Base-by-base conservation (phyloP, 2,888 invertebrate species). In the Diarsia dahlii region DNA sequence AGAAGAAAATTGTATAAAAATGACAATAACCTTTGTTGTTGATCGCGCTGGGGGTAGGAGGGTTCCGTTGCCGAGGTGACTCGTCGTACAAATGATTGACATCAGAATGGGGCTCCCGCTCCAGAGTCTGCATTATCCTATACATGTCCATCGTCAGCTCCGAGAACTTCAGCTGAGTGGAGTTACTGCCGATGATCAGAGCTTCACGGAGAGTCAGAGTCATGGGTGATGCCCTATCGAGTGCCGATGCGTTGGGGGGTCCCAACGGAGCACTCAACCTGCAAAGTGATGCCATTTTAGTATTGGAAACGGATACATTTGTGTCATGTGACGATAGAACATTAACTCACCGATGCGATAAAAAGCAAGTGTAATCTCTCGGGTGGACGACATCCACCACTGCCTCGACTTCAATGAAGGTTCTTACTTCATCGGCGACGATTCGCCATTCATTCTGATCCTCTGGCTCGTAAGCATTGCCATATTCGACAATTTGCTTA, bases 91-190 rank as follows among this genome's bases (percentile, higher is more conserved):
- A 98, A 93, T 98, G 98, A 89, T 98, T 98, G 69, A 97, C 97
- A 85, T 98, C 98, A 89, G 98, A 98, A 87, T 98, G 98, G 18
- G 99, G 99, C 92, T 99, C 99, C 84, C 99, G 97, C 93, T 99
- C 99, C 80, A 99, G 95, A 0, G 99, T 99, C 95, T 99, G 99
- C 79, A 99, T 97, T 98, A 99, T 99, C 89, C 99, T 97, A 95
- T 99, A 99, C 99, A 99, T 99, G 96, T 99, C 99, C 97, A 99
- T 98, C 20, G 99, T 99, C 87, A 99, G 96, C 95, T 99, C 99
- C 87, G 99, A 99, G 96, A 99, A 99, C 95, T 99, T 99, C 52
- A 99, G 98, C 97, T 99, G 99, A 91, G 99, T 99, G 85, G 98
- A 97, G 90, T 98, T 98, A 93, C 99, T 99, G 77, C 99, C 99